phyloP scores from a whole-genome alignment of 92 coral and sea anemone genomes.

The Parazoanthus swiftii region DNA sequence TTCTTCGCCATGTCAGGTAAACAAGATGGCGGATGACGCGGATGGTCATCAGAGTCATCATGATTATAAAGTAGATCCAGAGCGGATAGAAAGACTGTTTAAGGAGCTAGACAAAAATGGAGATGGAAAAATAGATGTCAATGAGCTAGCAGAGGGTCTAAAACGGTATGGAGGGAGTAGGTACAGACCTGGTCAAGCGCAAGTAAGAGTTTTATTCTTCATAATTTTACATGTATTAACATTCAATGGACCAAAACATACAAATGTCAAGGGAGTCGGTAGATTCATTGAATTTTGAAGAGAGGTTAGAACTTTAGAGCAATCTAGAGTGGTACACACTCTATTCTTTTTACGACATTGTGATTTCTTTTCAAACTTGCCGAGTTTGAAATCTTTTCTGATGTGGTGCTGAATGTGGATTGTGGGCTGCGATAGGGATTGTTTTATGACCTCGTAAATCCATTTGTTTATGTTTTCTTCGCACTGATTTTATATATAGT shows the following conservation, averaged over 20 bases:
- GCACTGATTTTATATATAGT: neutral
- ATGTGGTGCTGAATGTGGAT: no score
- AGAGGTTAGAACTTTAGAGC: neutral
- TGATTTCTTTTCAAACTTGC: neutral
- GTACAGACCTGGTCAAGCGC: conserved; percentile 91
- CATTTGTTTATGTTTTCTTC: neutral
- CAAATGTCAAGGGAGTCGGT: neutral
- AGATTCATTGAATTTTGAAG: neutral
- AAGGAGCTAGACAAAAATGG: conserved; percentile 89
- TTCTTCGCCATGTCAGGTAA: conserved; percentile 15
- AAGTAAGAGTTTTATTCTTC: conserved; percentile 53
- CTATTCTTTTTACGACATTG: neutral
- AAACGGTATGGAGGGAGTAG: conserved; percentile 68
- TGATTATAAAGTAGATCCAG: conserved; percentile 79
- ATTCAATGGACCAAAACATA: neutral
- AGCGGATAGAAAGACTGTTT: conserved; percentile 83
- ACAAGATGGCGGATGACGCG: conserved; percentile 69
- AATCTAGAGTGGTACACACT: neutral
- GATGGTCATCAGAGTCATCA: conserved; percentile 37
- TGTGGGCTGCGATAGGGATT: neutral
- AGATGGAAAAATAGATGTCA: conserved; percentile 93
- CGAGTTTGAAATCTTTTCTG: neutral
- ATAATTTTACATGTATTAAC: neutral
- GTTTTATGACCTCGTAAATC: neutral
- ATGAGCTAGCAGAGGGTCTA: conserved; percentile 90